These are phyloP conservation scores for Drosophila suboccidentalis DNA, from an alignment of 2,888 invertebrate species.

Conservation along the genomic window DNA sequence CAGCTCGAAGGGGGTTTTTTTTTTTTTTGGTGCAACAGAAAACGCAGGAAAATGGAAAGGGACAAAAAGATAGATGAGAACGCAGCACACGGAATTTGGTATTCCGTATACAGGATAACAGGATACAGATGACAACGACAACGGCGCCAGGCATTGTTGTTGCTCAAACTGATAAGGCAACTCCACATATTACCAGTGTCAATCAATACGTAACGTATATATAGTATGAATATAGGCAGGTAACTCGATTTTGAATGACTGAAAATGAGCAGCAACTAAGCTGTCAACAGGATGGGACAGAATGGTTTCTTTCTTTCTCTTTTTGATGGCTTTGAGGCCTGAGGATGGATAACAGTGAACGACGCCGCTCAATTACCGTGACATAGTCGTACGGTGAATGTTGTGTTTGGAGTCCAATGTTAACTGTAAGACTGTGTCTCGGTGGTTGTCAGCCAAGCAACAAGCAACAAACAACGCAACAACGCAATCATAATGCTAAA, in stretches of 20 bases:
- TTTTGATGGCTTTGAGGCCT: neutral
- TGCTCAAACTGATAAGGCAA: constrained; percentile 58
- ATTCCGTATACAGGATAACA: constrained; percentile 4
- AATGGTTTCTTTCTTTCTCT: too few relatives aligned
- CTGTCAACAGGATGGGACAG: constrained; percentile 54
- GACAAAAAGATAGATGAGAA: constrained; percentile 37
- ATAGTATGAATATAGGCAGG: neutral
- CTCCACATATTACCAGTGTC: constrained; percentile 67
- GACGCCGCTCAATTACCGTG: constrained; percentile 80
- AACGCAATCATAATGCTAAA: constrained; percentile 2
- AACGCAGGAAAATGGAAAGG: constrained; percentile 2
- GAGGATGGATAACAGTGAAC: neutral
- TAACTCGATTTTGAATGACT: constrained; percentile 6
- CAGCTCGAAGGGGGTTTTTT: constrained; percentile 23
- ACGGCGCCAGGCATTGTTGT: constrained; percentile 62
- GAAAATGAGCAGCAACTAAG: constrained; percentile 26
- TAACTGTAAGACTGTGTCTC: constrained; percentile 87
- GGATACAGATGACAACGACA: constrained; percentile 52
- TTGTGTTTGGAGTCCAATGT: constrained; percentile 86
- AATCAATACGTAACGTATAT: constrained; percentile 40
- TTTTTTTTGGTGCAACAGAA: too few relatives aligned
- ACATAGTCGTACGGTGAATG: constrained; percentile 86
- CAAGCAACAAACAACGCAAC: constrained; percentile 37
- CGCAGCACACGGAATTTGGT: constrained; percentile 1
- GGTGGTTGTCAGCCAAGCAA: constrained; percentile 79